Percentiles rank a stretch among this genome's conserved stretches.
Evolutionary conservation across 2,113 vertebrate species (phyloP).

Genomic region (Shinisaurus crocodilurus): DNA sequence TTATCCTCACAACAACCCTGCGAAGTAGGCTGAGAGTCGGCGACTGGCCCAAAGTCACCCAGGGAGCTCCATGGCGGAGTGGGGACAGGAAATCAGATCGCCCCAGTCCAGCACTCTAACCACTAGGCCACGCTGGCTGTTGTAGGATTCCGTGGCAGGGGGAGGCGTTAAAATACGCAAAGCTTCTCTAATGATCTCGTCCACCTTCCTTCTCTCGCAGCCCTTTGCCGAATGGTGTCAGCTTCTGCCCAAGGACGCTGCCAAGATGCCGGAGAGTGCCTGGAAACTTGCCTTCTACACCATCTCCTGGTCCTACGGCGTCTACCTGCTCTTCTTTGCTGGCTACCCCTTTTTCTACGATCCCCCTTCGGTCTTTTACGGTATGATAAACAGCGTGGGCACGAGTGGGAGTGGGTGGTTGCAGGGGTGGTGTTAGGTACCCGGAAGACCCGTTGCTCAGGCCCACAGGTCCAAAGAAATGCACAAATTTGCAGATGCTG

Average conservation of each 20-base stretch:
- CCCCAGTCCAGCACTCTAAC: too few relatives aligned
- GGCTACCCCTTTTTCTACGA: constrained; percentile 93
- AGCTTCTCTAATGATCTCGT: rapidly evolving
- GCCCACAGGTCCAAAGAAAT: too few relatives aligned
- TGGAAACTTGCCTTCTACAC: constrained; percentile 98
- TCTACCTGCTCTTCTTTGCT: constrained; percentile 92
- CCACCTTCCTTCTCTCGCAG: constrained; percentile 68
- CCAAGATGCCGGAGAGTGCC: constrained; percentile 96
- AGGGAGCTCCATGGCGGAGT: too few relatives aligned
- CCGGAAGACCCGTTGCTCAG: too few relatives aligned
- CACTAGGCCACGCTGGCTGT: neutral
- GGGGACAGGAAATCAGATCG: too few relatives aligned
- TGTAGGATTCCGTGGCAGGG: constrained; percentile 1
- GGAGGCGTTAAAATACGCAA: too few relatives aligned
- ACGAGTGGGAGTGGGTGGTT: too few relatives aligned
- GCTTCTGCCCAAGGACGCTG: constrained; percentile 88
- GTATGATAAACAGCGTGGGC: constrained; percentile 73
- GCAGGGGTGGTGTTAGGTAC: too few relatives aligned
- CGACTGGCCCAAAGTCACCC: too few relatives aligned
- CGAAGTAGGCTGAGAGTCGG: too few relatives aligned
- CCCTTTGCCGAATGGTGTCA: constrained; percentile 85
- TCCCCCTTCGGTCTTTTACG: constrained; percentile 90
- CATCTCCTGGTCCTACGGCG: constrained; percentile 90
- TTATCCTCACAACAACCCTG: too few relatives aligned
- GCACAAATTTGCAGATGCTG: too few relatives aligned